Evolutionary conservation across 2,797 vertebrate genomes (phyloP).

Genomic region (Scolopax bukidnonensis): DNA sequence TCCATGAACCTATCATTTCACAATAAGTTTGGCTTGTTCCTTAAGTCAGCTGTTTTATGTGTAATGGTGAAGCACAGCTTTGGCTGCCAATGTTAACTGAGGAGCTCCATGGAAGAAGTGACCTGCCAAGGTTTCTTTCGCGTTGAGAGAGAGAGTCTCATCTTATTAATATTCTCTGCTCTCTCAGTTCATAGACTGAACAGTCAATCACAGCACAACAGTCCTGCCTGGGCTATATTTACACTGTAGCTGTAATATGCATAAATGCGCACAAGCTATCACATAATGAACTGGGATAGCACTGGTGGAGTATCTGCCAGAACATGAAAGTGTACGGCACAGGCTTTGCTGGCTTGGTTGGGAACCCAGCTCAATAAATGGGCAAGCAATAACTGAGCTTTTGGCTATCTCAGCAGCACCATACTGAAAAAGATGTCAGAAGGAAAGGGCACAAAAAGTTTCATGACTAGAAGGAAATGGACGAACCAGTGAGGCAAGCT

Average conservation of each 20-base stretch:
- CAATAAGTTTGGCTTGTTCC: neutral
- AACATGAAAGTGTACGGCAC: neutral
- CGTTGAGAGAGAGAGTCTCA: neutral
- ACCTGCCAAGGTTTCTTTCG: neutral
- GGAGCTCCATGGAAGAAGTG: neutral
- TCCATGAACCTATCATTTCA: neutral
- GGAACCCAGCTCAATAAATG: neutral
- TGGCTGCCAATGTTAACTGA: neutral
- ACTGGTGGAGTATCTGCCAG: neutral
- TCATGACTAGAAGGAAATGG: neutral
- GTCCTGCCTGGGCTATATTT: neutral
- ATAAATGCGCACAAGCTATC: neutral
- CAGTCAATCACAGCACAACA: neutral
- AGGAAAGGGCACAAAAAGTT: neutral
- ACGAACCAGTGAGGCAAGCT: neutral
- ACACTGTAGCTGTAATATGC: neutral
- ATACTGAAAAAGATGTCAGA: neutral
- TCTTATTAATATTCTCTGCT: neutral
- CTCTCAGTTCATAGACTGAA: neutral
- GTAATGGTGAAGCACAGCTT: neutral
- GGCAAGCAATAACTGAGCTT: neutral
- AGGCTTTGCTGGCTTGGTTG: neutral
- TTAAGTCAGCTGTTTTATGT: neutral
- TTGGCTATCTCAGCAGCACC: neutral
- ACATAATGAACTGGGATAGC: neutral